Evolutionary conservation across 2,113 vertebrate genomes (phyloP), one percentile per base, ranked within the genome.

Genomic region (Cyprinodon variegatus): DNA sequence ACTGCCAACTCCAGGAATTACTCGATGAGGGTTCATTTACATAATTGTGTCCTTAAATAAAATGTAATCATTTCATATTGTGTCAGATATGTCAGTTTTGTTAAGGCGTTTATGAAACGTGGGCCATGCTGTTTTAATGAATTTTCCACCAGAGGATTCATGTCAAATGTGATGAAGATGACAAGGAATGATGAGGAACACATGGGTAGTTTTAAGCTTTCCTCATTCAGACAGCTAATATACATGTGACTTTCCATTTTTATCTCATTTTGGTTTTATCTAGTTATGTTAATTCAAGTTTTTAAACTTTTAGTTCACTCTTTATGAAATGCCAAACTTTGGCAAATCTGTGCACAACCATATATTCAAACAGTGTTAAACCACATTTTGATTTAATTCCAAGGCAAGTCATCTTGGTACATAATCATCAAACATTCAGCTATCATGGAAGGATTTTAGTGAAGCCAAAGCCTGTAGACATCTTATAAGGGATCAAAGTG

Each of bases 1-100:
- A 46, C 70, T 87, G 84, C 74, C 83, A 86, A 72, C 22, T 79
- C 74, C 60, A 75, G 81, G 83, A 89, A 84, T 90, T 72, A 72
- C 66, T 45, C 43, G 39, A 57, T 65, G 68, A 72, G 60, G 40
- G 40, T n/a, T 81, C 60, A 82, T 89, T 90, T 86, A 70, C 78
- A 83, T 90, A 85, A 88, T 70, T 50, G 45, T 60, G 41, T 76
- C 60, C 74, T 75, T 63, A 72, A 65, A 86, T 72, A 83, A 85
- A 57, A 88, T 68, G 68, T 60, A 61, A 73, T 85, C 61, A 65
- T 65, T 74, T 77, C 75, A 75, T 41, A 83, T 85, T 45, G 72
- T 82, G 82, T 61, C 74, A 79, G 62, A 68, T 45, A 78, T 48
- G 7, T 67, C 22, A 67, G 43, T 65, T 79, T 57, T 76, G 61